Conservation (phyloP, 1,140 invertebrate genomes). For the Zaprionus gabonicus region DNA sequence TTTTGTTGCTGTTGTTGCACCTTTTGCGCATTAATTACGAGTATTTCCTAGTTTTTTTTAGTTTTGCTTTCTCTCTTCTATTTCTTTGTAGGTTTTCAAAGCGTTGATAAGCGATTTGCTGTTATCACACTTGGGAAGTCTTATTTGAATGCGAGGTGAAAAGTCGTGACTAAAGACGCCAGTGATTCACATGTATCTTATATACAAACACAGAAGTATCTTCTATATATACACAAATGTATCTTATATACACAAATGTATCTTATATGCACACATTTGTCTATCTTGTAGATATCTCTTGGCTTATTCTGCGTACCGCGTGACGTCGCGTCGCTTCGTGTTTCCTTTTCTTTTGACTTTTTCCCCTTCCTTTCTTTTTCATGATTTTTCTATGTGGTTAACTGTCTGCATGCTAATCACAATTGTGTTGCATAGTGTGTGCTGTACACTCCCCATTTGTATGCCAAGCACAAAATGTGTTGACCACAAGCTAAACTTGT, state of each 20-base stretch:
- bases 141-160: neutral
- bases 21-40: constrained; percentile 73
- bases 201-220: neutral
- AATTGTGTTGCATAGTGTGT: neutral
- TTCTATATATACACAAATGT: neutral
- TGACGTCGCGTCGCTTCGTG: constrained; percentile 1
- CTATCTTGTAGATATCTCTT: neutral
- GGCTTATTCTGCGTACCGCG: neutral
- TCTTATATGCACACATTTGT: neutral
- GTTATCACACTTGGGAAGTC: constrained; percentile 1
- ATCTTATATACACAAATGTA: neutral
- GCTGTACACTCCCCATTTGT: neutral
- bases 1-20: constrained; percentile 49
- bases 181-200: constrained; percentile 6
- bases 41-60: constrained; percentile 59
- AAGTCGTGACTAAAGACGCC: neutral
- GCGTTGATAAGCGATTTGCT: constrained; percentile 33
- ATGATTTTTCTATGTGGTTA: neutral
- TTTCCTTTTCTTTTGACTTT: constrained; percentile 2
- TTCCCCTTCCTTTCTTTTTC: neutral
- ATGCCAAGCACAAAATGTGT: constrained; percentile 5
- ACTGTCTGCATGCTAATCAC: constrained; percentile 31
- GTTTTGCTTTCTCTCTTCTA: neutral
- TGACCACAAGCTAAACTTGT: neutral
- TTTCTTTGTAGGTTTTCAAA: neutral